Evolutionary conservation across 2,888 invertebrate genomes (phyloP), one percentile per base, ranked within the genome.

Genomic region (Petrophora chlorosata): DNA sequence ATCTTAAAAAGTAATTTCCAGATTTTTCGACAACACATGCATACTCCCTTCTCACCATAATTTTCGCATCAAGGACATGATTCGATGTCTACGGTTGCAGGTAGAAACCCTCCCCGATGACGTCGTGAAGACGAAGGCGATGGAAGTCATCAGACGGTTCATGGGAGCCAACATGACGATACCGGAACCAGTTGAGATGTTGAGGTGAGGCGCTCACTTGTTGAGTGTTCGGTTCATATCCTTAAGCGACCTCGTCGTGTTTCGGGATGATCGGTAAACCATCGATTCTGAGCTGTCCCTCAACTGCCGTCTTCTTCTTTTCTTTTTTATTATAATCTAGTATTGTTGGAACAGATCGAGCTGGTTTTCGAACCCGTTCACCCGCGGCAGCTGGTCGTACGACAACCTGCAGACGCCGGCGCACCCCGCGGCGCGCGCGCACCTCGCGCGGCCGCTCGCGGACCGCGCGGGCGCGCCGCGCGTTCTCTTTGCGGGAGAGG

Each of bases 341-440:
- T n/a, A n/a, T n/a, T n/a, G n/a, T n/a, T n/a, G n/a, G n/a, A n/a
- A n/a, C 74, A 95, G 95, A 61, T 94, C 96, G 0, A 88, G 81
- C 2, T 96, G 96, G 97, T 90, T 88, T 53, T 89, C 90, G 0
- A 93, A 96, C 79, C 92, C 92, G 0, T 92, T 91, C 76, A 93
- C 94, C 3, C 89, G 92, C 30, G 96, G 97, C 1, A 93, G 94
- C 0, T 97, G 96, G 73, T 91, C 92, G 2, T 94, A 88, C 72
- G 90, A 92, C 61, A 92, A 92, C 55, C 60, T 92, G 28, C 67
- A 82, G 3, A 80, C 91, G 0, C 92, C 93, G 15, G 68, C 76
- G 28, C 67, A 85, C 47, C 89, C 92, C 2, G 81, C 88, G n/a
- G 82, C 85, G 12, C 81, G 92, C 2, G 71, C 74, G 2, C 89